These are phyloP conservation scores for Anneissia japonica DNA, from an alignment of 35 echinoderm and acorn worm species.

Conservation along the genomic window DNA sequence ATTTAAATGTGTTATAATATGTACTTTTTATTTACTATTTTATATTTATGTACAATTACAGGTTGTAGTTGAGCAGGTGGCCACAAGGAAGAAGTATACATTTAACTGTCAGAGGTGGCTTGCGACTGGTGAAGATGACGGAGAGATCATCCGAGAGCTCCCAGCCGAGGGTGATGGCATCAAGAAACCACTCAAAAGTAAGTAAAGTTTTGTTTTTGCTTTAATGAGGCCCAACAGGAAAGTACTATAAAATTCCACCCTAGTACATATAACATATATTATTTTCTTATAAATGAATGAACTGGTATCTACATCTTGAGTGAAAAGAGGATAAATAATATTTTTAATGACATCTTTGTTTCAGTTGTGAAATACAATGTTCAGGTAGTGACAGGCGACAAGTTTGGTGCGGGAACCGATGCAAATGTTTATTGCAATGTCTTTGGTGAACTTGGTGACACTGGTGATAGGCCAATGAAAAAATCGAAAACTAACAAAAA, in stretches of 20 bases:
- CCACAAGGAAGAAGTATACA: slow-evolving; percentile 63
- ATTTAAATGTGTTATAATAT: no score
- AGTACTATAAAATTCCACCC: no score
- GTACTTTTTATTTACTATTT: not conserved
- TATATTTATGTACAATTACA: not conserved
- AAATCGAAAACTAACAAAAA: slow-evolving; percentile 78
- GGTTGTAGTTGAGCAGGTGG: slow-evolving; percentile 74
- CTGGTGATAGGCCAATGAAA: slow-evolving; percentile 74
- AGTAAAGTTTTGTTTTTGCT: no score
- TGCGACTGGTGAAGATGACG: slow-evolving; percentile 82
- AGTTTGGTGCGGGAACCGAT: slow-evolving; percentile 94
- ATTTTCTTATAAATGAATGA: no score
- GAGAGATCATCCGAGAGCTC: slow-evolving; percentile 75
- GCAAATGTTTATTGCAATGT: slow-evolving; percentile 92
- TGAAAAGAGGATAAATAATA: not conserved
- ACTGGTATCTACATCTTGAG: no score
- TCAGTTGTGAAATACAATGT: slow-evolving; percentile 87
- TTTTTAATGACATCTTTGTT: not conserved
- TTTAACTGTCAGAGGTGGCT: slow-evolving; percentile 90
- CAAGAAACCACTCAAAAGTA: slow-evolving; percentile 86
- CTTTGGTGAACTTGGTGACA: slow-evolving; percentile 86
- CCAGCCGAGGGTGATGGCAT: slow-evolving; percentile 82
- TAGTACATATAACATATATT: no score
- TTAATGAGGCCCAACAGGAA: no score
- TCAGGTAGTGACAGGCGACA: slow-evolving; percentile 72